phyloP scores from a whole-genome alignment of 2,888 invertebrate species.

The Rhamphomyia laevipes region DNA sequence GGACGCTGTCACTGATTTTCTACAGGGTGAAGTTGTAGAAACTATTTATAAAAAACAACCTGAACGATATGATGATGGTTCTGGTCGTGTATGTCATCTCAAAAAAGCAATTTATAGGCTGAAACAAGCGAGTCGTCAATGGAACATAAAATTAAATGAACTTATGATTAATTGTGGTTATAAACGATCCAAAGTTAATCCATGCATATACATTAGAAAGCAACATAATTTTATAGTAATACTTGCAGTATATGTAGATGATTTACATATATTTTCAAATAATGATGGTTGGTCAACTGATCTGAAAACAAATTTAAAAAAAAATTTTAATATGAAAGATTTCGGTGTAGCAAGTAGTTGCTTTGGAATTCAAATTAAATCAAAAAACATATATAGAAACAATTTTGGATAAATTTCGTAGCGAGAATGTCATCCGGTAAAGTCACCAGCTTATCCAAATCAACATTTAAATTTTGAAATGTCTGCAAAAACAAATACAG shows the following conservation, averaged over 20 bases:
- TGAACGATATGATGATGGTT: constrained; percentile 7
- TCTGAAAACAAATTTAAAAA: neutral
- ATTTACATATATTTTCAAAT: constrained; percentile 9
- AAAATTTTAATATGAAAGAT: neutral
- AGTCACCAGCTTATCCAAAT: neutral
- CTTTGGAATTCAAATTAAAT: neutral
- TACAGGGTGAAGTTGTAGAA: constrained; percentile 6
- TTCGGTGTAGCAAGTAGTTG: neutral
- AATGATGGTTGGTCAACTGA: neutral
- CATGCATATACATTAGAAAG: constrained; percentile 7
- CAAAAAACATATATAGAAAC: neutral
- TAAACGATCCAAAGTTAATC: constrained; percentile 4
- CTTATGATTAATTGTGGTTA: no score
- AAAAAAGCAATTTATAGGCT: constrained; percentile 14
- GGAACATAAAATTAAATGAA: constrained; percentile 11
- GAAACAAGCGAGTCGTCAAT: constrained; percentile 14
- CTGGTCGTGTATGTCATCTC: constrained; percentile 12
- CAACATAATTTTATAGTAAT: constrained; percentile 5
- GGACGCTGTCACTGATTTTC: constrained; percentile 12
- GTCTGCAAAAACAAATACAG: no score
- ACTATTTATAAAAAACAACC: constrained; percentile 2
- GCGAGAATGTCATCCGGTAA: neutral
- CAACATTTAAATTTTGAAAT: neutral
- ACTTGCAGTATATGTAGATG: constrained; percentile 9
- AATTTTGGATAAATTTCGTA: neutral